Evolutionary conservation across 2,797 vertebrate species (phyloP).

Genomic region (Ataeniobius toweri): DNA sequence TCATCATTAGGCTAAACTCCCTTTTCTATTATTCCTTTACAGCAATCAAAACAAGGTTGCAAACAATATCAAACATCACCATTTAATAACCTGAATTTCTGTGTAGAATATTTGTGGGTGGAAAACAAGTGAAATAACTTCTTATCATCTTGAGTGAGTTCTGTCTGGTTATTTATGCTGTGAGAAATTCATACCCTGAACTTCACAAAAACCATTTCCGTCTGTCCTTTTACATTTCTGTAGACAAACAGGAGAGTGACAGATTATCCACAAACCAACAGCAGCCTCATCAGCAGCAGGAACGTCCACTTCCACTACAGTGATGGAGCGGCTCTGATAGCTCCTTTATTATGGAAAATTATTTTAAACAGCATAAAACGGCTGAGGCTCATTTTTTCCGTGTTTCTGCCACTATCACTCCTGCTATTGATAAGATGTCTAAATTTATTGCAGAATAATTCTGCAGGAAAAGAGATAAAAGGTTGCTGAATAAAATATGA

Average conservation of each 20-base stretch:
- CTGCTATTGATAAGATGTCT: conserved; percentile 99
- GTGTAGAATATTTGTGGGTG: not conserved
- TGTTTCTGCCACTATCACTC: conserved; percentile 94
- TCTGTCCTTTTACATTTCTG: conserved; percentile 61
- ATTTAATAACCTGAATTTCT: not conserved
- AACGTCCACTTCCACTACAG: conserved; percentile 62
- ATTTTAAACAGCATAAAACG: conserved; percentile 93
- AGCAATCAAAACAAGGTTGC: not conserved
- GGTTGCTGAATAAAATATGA: conserved; percentile 99
- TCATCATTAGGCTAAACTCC: not conserved
- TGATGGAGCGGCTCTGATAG: conserved; percentile 87
- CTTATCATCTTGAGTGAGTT: conserved; percentile 1
- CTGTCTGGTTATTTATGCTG: conserved; percentile 15
- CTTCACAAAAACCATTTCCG: conserved; percentile 43
- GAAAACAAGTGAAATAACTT: conserved; percentile 11
- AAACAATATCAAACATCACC: not conserved
- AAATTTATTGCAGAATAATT: conserved; percentile 99
- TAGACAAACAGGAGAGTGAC: conserved; percentile 67
- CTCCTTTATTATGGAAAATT: conserved; percentile 96
- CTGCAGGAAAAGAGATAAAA: conserved; percentile 99
- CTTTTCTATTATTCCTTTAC: not conserved
- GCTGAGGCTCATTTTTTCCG: conserved; percentile 88
- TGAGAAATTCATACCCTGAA: conserved; percentile 47
- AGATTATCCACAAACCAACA: conserved; percentile 75
- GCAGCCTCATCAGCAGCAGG: conserved; percentile 65